phyloP scores from a whole-genome alignment of 2,888 invertebrate species.

The Allolobophora icterica region DNA sequence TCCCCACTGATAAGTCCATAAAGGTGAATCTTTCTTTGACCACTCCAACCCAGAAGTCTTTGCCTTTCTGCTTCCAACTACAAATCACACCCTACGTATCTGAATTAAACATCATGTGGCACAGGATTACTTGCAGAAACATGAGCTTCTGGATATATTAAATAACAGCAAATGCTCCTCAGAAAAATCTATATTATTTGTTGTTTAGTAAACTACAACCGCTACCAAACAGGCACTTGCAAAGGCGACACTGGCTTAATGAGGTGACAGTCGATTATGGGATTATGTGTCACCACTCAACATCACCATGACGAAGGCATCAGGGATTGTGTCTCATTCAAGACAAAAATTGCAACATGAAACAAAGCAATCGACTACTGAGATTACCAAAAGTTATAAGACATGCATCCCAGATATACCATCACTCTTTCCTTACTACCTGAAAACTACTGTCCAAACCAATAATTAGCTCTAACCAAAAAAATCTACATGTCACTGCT shows the following conservation, averaged over 20 bases:
- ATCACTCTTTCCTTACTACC: not conserved
- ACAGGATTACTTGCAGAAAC: not conserved
- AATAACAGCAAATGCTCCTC: not conserved
- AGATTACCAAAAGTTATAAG: not conserved
- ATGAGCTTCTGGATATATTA: not conserved
- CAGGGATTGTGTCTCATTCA: not conserved
- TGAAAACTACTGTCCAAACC: not conserved
- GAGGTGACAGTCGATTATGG: not conserved
- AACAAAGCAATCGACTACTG: not conserved
- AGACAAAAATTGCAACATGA: not conserved
- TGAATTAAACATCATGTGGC: not conserved
- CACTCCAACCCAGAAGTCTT: too few species aligned
- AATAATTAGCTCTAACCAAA: not conserved
- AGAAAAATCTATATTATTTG: not conserved
- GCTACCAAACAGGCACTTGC: constrained; percentile 11
- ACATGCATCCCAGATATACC: not conserved
- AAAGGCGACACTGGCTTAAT: not conserved
- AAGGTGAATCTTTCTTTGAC: too few species aligned
- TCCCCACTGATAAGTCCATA: too few species aligned
- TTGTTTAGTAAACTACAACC: not conserved
- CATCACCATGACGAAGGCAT: not conserved
- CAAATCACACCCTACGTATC: not conserved
- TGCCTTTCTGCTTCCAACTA: not conserved
- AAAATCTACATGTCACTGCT: not conserved
- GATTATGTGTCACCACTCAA: not conserved